These are phyloP conservation scores for rabbit (Oryctolagus cuniculus) DNA, from an alignment of 2,113 vertebrate genomes.

Conservation along the genomic window mOryCun1.1 NC_091434.1:49809501-49810000, in stretches of 20 bases:
- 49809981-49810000: conserved; percentile 53
- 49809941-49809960: not conserved
- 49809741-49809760: not conserved
- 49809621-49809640: not conserved
- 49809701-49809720: conserved; percentile 2
- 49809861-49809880: not conserved
- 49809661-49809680: conserved; percentile 9
- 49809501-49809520: not conserved
- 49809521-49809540: not conserved
- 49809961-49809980: conserved; percentile 2
- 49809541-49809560: not conserved
- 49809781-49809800: not conserved
- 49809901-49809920: conserved; percentile 23
- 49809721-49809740: not conserved
- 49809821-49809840: not conserved
- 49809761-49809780: not conserved
- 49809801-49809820: not conserved
- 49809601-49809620: not conserved
- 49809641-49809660: conserved; percentile 30
- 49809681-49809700: conserved; percentile 22
- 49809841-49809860: not conserved
- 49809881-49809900: not conserved
- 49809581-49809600: not conserved
- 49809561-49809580: not conserved
- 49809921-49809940: conserved; percentile 19